A percentile compares a stretch with the other conserved stretches of the same genome.
Conservation (phyloP, 2,113 vertebrate species). For the Anhinga anhinga region DNA sequence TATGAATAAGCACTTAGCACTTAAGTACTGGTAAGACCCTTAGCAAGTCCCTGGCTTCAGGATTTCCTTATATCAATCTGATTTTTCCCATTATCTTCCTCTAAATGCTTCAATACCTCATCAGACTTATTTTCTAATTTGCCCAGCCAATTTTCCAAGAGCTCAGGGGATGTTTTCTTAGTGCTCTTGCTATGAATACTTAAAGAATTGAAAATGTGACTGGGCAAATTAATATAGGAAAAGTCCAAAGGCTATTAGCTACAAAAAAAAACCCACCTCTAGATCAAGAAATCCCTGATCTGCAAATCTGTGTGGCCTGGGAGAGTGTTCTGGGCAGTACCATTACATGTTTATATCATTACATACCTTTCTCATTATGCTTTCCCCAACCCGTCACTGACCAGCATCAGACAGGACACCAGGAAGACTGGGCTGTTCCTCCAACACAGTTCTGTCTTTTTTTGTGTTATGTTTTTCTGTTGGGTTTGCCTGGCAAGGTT, state of each 20-base stretch:
- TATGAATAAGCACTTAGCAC: background rate
- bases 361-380: background rate
- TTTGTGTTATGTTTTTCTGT: background rate
- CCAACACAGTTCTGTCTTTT: background rate
- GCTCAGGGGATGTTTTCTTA: background rate
- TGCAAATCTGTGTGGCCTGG: background rate
- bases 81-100: background rate
- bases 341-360: background rate
- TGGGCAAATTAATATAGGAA: background rate
- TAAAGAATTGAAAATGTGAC: background rate
- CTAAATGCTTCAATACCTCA: background rate
- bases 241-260: background rate
- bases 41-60: background rate
- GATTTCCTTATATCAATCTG: background rate
- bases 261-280: background rate
- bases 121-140: constrained; percentile 7
- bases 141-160: background rate
- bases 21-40: background rate
- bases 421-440: background rate
- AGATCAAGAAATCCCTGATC: background rate
- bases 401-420: background rate
- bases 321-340: background rate
- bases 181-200: background rate
- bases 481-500: background rate
- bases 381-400: background rate